Base-by-base conservation (phyloP, 2,888 invertebrate genomes). In the Latrodectus elegans region DNA sequence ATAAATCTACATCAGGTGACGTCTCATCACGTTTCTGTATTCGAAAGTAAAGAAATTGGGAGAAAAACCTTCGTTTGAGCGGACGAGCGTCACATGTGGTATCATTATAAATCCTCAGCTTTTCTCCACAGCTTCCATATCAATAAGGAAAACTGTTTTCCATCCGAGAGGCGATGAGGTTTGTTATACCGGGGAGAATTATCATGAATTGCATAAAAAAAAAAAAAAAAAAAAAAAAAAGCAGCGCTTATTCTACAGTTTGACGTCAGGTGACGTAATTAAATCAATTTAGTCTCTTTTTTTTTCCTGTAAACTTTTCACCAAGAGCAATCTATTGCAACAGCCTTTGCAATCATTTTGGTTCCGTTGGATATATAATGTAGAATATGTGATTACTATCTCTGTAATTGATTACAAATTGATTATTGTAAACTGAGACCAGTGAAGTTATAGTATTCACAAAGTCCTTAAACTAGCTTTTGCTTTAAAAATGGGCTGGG, bases 1-100 rank as follows among this genome's bases (percentile, higher is more conserved):
- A 67, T 78, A 38, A 78, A 60, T 60, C 60, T n/a, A 60, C 60
- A n/a, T 60, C 12, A 60, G n/a, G 60, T 60, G 60, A 60, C 60
- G 60, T 60, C 60, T 60, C 60, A 60, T 60, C 60, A 60, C 60
- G 60, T 60, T 38, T 60, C 60, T 15, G 38, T 38, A 38, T 38
- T 38, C 38, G 60, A 60, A 60, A 60, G 60, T 60, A 60, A 60
- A 15, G 60, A 15, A 60, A 60, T 15, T 15, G n/a, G 15, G 15
- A 55, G 15, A 60, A 60, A 60, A 60, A 60, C n/a, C 60, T 60
- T 60, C 60, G 60, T 15, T 60, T 10, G 12, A 15, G 4, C 60
- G 15, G 15, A 60, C 60, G 60, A 12, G 60, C 60, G n/a, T n/a
- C 12, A n/a, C 60, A 60, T 60, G 60, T n/a, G 60, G 60, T 10